Base-by-base conservation (phyloP, 2,797 vertebrate genomes). In the Protosalanx chinensis region DNA sequence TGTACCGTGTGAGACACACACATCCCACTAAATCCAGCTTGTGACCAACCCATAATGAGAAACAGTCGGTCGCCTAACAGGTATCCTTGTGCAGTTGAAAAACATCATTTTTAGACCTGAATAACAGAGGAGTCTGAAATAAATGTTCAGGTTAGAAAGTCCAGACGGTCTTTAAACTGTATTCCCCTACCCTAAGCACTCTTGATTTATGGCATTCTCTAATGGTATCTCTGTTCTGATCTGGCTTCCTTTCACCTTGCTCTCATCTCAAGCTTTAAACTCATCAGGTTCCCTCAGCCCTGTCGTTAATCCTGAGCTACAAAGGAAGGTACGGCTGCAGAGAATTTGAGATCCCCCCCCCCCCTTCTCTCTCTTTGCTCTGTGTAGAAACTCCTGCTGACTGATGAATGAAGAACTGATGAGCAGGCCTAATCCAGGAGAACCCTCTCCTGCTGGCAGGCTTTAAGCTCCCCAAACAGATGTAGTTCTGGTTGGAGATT, bases 181-280 rank as follows among this genome's bases (percentile, higher is more conserved):
- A 93, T 93, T 79, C 84, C 93, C 92, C 86, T 67, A 1, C 93
- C 93, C 93, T 95, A 96, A 96, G 95, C 91, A 93, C 82, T 85
- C 83, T 85, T 97, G 96, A 98, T 98, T 98, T 97, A 98, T 96
- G 94, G 89, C 91, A 91, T 91, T 91, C 92, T 93, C 94, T 96
- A 96, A 97, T 97, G 93, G 95, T 97, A 96, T 97, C 95, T 94
- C 92, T 90, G 93, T 94, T 93, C 93, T 91, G 93, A 96, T 97
- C 96, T 93, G 93, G 89, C 92, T 86, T 89, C 92, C 91, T 93
- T 96, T 95, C 89, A 89, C 93, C 93, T 93, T 85, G 91, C 93
- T 93, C 95, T 95, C 93, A 90, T 95, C 93, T 93, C 89, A 91
- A 92, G 94, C 94, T 95, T 95, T 95, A 95, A 95, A 95, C 94